Conservation (phyloP, 1,140 invertebrate genomes). For the Apolygus lucorum region DNA sequence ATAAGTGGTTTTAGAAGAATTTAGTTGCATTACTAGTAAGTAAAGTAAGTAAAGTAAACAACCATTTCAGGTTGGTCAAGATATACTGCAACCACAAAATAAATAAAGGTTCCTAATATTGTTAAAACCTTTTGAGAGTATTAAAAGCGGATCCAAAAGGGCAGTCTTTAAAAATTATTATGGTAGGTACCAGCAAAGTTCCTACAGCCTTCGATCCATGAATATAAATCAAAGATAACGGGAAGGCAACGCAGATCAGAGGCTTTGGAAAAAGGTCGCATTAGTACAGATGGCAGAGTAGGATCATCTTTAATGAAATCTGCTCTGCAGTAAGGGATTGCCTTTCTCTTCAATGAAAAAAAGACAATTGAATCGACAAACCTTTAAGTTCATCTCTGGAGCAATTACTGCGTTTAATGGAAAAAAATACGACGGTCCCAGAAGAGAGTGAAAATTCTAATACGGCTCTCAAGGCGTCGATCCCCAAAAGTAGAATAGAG, state of each 20-base stretch:
- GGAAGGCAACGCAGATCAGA: background rate
- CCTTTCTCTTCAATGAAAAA: background rate
- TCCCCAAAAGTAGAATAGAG: slow-evolving; percentile 7
- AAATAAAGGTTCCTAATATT: too few relatives aligned
- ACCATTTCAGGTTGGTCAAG: too few relatives aligned
- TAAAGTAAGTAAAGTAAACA: too few relatives aligned
- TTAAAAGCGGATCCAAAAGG: too few relatives aligned
- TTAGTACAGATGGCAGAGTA: background rate
- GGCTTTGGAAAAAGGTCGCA: background rate
- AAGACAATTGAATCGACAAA: slow-evolving; percentile 16
- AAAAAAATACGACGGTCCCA: background rate
- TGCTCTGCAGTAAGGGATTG: slow-evolving; percentile 1
- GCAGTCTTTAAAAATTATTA: too few relatives aligned
- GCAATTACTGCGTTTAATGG: slow-evolving; percentile 15
- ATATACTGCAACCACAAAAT: too few relatives aligned
- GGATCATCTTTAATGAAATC: slow-evolving; percentile 16
- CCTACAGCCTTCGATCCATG: too few relatives aligned
- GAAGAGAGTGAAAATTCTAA: slow-evolving; percentile 15
- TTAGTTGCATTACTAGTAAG: too few relatives aligned
- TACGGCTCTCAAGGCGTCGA: slow-evolving; percentile 5
- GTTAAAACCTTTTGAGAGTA: too few relatives aligned
- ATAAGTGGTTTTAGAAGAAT: too few relatives aligned
- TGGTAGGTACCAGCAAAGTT: too few relatives aligned
- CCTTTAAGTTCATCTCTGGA: slow-evolving; percentile 4
- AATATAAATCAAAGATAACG: slow-evolving; percentile 9